Evolutionary conservation across 2,113 vertebrate species (phyloP).

Genomic region (Rallus limicola): DNA sequence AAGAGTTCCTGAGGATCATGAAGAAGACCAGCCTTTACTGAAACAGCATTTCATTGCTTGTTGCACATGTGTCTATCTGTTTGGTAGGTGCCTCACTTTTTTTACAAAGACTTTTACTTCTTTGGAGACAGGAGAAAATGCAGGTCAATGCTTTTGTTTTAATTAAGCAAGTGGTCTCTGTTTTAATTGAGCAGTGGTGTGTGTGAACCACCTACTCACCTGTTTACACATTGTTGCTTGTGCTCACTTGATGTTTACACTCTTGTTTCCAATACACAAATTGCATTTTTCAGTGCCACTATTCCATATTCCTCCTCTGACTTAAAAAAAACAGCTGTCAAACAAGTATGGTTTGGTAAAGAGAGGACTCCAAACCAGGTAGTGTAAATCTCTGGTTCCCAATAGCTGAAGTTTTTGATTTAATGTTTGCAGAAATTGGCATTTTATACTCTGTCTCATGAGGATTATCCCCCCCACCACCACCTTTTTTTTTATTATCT

Average conservation of each 20-base stretch:
- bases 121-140: not conserved
- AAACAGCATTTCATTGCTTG: not conserved
- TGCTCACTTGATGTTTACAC: not conserved
- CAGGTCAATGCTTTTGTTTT: not conserved
- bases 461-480: not conserved
- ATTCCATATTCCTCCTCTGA: not conserved
- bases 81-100: not conserved
- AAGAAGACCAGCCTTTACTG: constrained; percentile 93
- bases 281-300: not conserved
- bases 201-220: not conserved
- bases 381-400: not conserved
- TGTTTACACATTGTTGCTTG: not conserved
- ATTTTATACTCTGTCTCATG: not conserved
- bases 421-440: not conserved
- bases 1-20: constrained; percentile 95
- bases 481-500: not conserved
- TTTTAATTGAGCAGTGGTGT: not conserved
- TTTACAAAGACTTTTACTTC: not conserved
- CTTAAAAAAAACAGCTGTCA: not conserved
- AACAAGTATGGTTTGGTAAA: not conserved
- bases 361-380: not conserved
- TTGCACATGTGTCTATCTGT: not conserved
- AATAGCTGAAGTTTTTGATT: not conserved
- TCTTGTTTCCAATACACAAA: not conserved
- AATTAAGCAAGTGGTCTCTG: not conserved